Evolutionary conservation across 2,888 invertebrate species (phyloP), one percentile per base, ranked within the genome.

Genomic region (Octodonta nipae): DNA sequence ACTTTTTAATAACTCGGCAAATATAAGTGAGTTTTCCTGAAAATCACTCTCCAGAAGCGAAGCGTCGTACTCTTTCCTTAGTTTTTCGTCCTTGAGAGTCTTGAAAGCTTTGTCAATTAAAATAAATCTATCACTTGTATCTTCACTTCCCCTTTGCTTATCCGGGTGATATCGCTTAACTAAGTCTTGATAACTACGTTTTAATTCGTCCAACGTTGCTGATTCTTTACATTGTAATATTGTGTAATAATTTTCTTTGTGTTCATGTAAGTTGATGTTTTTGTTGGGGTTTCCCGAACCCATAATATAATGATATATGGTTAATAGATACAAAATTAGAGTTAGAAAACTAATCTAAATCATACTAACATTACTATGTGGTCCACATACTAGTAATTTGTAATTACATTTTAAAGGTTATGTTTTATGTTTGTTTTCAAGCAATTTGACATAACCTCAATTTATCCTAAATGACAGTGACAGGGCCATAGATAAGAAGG

Each of bases 91-190:
- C 48, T 73, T 67, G 25, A 83, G 57, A 33, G 71, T 65, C 44
- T 73, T 69, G 78, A 81, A 83, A n/a, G 83, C 83, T 50, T 73
- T 67, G 50, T 75, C 73, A 39, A 83, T 68, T 29, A 55, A 52
- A 35, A 66, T 55, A 55, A 74, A 75, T 40, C 58, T 44, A 25
- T 58, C 50, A 28, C 36, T 33, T 3, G 28, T 15, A 16, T 22
- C 29, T 15, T 14, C 38, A 28, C 31, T 28, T 34, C 26, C 13
- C 10, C 7, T 22, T 28, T 41, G 42, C 38, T 50, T 78, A 49
- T 78, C 78, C 6, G 78, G 78, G 54, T 78, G 78, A 45, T 64
- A 58, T 40, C 60, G 54, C 30, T 73, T 58, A 4, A 65, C 62
- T 15, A 76, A 60, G 25, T 66, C 64, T 48, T 71, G 73, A 52